Percentiles rank a stretch among this genome's conserved stretches.
Evolutionary conservation across 2,797 vertebrate species (phyloP).

Genomic region (Halcyon chelicuti): DNA sequence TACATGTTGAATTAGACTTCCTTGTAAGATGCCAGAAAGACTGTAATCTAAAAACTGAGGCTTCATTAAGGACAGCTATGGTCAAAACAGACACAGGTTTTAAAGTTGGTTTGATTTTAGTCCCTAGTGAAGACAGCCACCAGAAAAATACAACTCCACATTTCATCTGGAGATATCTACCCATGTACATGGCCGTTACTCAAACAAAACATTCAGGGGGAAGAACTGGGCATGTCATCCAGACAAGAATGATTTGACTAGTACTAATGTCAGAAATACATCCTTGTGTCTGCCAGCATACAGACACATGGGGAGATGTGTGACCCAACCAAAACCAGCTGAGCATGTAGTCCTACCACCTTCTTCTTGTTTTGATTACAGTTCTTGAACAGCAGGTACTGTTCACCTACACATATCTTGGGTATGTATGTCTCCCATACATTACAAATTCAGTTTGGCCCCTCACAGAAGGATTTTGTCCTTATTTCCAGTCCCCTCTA

Average conservation of each 20-base stretch:
- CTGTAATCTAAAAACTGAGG: not conserved
- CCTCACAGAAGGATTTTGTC: not conserved
- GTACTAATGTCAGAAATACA: not conserved
- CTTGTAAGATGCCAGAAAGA: not conserved
- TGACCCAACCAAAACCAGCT: not conserved
- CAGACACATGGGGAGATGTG: not conserved
- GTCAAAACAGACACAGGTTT: not conserved
- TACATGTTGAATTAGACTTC: not conserved
- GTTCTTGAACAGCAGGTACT: not conserved
- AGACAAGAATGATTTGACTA: not conserved
- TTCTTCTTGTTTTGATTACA: not conserved
- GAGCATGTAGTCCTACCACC: not conserved
- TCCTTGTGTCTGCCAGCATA: not conserved
- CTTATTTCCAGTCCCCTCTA: not conserved
- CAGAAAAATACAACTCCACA: not conserved
- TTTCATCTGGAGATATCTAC: not conserved
- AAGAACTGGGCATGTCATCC: not conserved
- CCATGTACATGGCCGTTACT: not conserved
- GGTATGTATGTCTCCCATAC: accelerated
- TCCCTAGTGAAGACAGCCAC: not conserved
- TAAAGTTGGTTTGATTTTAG: not conserved
- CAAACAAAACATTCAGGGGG: not conserved
- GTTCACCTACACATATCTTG: not conserved
- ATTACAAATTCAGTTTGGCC: not conserved
- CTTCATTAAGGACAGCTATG: not conserved